Percentiles rank a stretch among this genome's conserved stretches.
Conservation (phyloP, 2,113 vertebrate genomes). For the Nannobrachium achirus region DNA sequence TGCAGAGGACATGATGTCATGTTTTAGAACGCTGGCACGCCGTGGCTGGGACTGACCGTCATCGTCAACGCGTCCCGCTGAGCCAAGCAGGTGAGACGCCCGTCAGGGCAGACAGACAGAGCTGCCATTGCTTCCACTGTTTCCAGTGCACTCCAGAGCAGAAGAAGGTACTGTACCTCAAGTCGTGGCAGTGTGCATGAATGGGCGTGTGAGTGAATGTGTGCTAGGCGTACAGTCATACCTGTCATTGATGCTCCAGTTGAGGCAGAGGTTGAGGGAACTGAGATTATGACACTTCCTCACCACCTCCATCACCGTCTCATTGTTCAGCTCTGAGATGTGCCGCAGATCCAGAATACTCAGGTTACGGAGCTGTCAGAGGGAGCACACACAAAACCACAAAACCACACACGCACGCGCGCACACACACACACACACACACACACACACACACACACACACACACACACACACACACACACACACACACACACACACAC, state of each 20-base stretch:
- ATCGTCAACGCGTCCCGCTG: slow-evolving; percentile 35
- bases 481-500: slow-evolving; percentile 36
- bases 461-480: slow-evolving; percentile 2
- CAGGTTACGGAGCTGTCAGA: slow-evolving; percentile 88
- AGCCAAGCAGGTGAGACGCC: slow-evolving; percentile 42
- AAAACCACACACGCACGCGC: too few relatives aligned
- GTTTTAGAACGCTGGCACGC: slow-evolving; percentile 30
- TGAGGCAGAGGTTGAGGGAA: slow-evolving; percentile 98
- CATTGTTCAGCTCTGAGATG: slow-evolving; percentile 97
- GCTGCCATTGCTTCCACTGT: slow-evolving; percentile 36
- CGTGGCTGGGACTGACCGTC: slow-evolving; percentile 61
- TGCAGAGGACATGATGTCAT: slow-evolving; percentile 68
- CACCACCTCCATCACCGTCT: slow-evolving; percentile 99
- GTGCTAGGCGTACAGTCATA: slow-evolving; percentile 55
- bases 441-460: slow-evolving; percentile 5
- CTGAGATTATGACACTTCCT: slow-evolving; percentile 94
- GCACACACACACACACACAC: slow-evolving; percentile 3
- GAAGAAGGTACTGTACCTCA: too few relatives aligned
- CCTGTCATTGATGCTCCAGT: slow-evolving; percentile 99
- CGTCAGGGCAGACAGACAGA: slow-evolving; percentile 57
- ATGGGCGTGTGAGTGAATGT: background rate
- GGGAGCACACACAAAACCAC: background rate
- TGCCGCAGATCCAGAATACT: slow-evolving; percentile 94
- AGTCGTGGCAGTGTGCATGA: background rate
- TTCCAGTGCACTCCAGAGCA: background rate